Base-by-base conservation (phyloP, 2,797 vertebrate genomes). In the Hemibagrus guttatus region DNA sequence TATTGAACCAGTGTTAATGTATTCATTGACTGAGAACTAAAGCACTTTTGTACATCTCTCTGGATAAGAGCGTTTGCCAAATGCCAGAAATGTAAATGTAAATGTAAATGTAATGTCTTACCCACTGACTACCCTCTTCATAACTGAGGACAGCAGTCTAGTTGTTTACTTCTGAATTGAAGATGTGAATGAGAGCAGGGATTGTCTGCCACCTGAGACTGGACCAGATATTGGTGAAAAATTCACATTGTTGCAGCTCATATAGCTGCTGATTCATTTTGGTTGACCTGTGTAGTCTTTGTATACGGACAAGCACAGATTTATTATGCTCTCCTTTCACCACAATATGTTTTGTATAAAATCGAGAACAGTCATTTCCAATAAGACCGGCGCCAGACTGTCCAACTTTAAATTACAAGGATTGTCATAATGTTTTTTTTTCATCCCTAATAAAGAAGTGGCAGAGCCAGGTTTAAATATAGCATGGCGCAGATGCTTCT, bases 331-430 rank as follows among this genome's bases (percentile, higher is more conserved):
- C 59, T 68, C n/a, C 35, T 23, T 79, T 58, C 49, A 46, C 56
- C 61, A 59, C 3, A 42, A 16, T 46, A 35, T 81, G 63, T 58
- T 31, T 87, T 84, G 63, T 61, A 87, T 16, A 26, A 85, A 85
- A 78, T 79, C 58, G 52, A 84, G 35, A 86, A 66, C 63, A 88
- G 64, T 79, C 82, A 9, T 68, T 82, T 85, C 52, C 90, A 90
- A 90, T 87, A 91, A 83, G 84, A 91, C 85, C 86, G 93, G 94
- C 94, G 89, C 91, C 92, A 94, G 91, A 91, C 89, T 94, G 94
- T 59, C 76, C 76, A 39, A 58, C 76, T 39, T 79, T 93, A 89
- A 92, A 92, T 92, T 91, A 91, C 75, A 84, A 39, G n/a, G 16
- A 2, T 49, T 81, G 59, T 79, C 56, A 39, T 79, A 59, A 78